Base-by-base conservation (phyloP, 2,797 vertebrate genomes). In the Mergus octosetaceus region DNA sequence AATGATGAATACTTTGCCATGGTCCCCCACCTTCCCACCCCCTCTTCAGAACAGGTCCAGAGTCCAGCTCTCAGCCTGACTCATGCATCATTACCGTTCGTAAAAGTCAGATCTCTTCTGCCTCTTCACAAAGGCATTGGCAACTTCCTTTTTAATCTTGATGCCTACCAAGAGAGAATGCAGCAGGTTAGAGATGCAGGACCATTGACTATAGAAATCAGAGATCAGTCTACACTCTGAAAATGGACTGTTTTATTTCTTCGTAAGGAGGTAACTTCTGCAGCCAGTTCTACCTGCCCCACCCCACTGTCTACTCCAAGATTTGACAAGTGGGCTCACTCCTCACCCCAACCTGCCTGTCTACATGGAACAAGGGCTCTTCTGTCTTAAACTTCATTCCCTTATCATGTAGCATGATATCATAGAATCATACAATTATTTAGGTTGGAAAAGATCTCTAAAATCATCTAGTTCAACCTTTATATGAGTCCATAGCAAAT, bases 61-160 rank as follows among this genome's bases (percentile, higher is more conserved):
- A 53, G 39, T 49, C 68, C 62, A 78, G 20, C 17, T 19, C 53
- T 70, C 79, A 73, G 43, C 15, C 30, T 53, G 13, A 43, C 32
- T 73, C 14, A 3, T 51, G 54, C 47, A 30, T 12, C 60, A 15
- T 97, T 96, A 98, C 97, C 97, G 4, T 96, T 97, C 97, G 7
- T 94, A 95, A 4, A 89, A 56, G 41, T 76, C 97, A 57, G 81
- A 91, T 56, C 97, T 97, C 83, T 97, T 97, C 84, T 92, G 94
- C 76, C 97, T 97, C 87, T 96, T 97, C 86, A 97, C 85, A 87
- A 97, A 97, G 64, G 95, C 49, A 60, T 85, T 95, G 34, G 97
- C 97, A 66, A 80, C 93, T 88, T 97, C 92, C 51, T 87, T 94
- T 34, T 90, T 84, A 68, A 97, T 95, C 72, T 85, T 96, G 73